These are phyloP conservation scores for Beris chalybata DNA, from an alignment of 2,888 invertebrate species.

Conservation along the genomic window DNA sequence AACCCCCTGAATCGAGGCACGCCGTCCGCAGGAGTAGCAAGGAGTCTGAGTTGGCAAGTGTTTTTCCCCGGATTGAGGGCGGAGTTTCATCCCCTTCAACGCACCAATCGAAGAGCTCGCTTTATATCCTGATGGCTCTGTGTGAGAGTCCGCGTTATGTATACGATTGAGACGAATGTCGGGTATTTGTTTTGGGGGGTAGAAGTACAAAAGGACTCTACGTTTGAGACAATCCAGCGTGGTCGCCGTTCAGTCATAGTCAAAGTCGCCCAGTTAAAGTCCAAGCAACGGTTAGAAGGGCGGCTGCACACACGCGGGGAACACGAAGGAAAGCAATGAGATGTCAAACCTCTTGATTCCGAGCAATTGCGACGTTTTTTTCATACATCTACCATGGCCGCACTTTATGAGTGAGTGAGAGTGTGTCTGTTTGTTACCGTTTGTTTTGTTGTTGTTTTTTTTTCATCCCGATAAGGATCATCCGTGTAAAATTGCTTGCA, in stretches of 20 bases:
- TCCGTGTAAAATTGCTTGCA: no score
- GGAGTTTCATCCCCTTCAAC: background rate
- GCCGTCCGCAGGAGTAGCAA: background rate
- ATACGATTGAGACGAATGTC: background rate
- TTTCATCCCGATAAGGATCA: background rate
- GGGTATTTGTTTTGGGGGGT: slow-evolving; percentile 7
- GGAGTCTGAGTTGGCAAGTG: background rate
- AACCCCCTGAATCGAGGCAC: background rate
- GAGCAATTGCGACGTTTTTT: slow-evolving; percentile 17
- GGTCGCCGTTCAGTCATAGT: slow-evolving; percentile 19
- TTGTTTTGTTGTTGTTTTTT: background rate
- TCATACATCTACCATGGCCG: slow-evolving; percentile 27
- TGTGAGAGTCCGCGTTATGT: background rate
- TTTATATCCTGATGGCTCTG: background rate
- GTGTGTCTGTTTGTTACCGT: background rate
- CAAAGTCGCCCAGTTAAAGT: slow-evolving; percentile 1
- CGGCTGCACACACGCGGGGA: slow-evolving; percentile 10
- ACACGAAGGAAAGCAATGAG: background rate
- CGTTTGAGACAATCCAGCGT: slow-evolving; percentile 1
- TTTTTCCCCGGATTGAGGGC: slow-evolving; percentile 13
- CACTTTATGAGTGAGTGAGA: slow-evolving; percentile 7
- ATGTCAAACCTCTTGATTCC: slow-evolving; percentile 24
- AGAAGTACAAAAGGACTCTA: slow-evolving; percentile 13
- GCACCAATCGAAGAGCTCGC: slow-evolving; percentile 9
- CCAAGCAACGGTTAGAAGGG: slow-evolving; percentile 2